Evolutionary conservation across 2,113 vertebrate genomes (phyloP).

Genomic region (Pteropus alecto): DNA sequence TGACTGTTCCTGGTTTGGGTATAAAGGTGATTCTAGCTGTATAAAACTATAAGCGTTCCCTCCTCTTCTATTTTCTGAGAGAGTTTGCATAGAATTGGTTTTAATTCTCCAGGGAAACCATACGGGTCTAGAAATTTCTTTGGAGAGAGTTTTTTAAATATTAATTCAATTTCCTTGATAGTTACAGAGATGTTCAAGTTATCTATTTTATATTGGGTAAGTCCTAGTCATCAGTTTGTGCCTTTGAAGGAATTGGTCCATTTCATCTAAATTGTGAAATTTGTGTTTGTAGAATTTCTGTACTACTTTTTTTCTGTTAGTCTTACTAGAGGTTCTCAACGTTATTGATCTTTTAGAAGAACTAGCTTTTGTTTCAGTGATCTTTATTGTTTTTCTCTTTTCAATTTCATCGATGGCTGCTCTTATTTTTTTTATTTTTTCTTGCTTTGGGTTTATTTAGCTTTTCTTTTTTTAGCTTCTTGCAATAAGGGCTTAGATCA

Average conservation of each 20-base stretch:
- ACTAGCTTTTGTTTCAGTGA: neutral
- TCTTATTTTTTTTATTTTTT: neutral
- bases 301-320: neutral
- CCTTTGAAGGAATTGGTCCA: neutral
- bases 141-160: neutral
- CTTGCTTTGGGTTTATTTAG: neutral
- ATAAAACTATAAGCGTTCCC: neutral
- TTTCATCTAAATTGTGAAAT: neutral
- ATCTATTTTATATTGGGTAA: neutral
- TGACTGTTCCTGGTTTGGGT: neutral
- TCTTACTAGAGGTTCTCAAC: neutral
- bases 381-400: neutral
- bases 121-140: neutral
- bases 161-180: neutral
- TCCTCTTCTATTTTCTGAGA: neutral
- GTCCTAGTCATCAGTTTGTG: neutral
- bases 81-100: neutral
- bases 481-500: neutral
- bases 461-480: neutral
- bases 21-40: neutral
- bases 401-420: neutral
- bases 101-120: neutral
- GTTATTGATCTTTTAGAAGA: neutral
- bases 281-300: neutral
- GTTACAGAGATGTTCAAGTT: neutral